Conservation (phyloP, 2,797 vertebrate species). For the Rhynchonycteris naso region DNA sequence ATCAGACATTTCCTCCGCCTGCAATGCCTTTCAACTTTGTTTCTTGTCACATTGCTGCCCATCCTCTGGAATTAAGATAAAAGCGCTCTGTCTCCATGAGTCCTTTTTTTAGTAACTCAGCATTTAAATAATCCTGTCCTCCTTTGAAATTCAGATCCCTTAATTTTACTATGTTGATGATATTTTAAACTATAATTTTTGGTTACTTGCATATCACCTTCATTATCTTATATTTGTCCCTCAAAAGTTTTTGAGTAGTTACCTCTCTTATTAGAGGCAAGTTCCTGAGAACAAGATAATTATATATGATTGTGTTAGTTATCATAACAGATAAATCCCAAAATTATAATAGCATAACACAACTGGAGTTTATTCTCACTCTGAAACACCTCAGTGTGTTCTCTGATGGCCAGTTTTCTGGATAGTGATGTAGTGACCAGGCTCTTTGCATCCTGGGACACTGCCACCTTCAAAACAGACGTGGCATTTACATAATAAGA, state of each 20-base stretch:
- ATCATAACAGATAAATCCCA: neutral
- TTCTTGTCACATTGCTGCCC: neutral
- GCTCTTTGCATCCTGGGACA: neutral
- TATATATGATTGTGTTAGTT: slow-evolving; percentile 19
- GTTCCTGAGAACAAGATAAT: neutral
- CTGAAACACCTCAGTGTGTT: neutral
- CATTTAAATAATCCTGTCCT: neutral
- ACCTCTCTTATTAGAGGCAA: neutral
- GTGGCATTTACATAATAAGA: neutral
- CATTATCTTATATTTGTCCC: slow-evolving; percentile 14
- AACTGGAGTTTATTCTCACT: neutral
- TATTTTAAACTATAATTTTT: neutral
- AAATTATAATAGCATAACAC: neutral
- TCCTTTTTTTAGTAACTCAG: neutral
- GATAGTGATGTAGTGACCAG: neutral
- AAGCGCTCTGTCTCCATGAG: neutral
- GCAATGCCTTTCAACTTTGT: neutral
- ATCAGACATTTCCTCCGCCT: neutral
- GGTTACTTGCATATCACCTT: neutral
- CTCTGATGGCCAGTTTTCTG: neutral
- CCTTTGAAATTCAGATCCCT: neutral
- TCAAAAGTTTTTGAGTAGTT: neutral
- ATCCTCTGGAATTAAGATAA: slow-evolving; percentile 41
- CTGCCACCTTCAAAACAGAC: neutral
- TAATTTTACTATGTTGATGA: neutral